A percentile compares a stretch with the other conserved stretches of the same genome.
Evolutionary conservation across 2,888 invertebrate genomes (phyloP).

Genomic region (Tethea ocularis): DNA sequence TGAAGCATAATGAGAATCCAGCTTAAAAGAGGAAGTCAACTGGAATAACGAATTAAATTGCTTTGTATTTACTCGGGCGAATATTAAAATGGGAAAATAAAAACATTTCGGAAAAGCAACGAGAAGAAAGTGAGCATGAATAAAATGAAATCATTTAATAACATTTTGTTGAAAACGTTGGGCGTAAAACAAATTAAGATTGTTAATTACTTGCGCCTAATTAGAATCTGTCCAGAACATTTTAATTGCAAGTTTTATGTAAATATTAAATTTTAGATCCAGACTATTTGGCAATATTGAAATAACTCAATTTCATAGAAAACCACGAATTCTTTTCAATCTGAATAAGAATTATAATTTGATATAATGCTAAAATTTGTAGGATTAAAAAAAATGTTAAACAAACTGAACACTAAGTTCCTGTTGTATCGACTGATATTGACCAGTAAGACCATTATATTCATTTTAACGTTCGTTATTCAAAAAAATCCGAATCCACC

Average conservation of each 20-base stretch:
- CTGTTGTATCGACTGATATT: too few species aligned
- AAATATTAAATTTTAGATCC: slow-evolving; percentile 10
- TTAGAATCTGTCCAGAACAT: slow-evolving; percentile 28
- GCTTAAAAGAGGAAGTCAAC: slow-evolving; percentile 12
- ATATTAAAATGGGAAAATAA: slow-evolving; percentile 29
- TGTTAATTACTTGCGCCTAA: slow-evolving; percentile 40
- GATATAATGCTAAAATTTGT: too few species aligned
- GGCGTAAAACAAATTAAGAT: slow-evolving; percentile 42
- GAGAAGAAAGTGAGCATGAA: slow-evolving; percentile 20
- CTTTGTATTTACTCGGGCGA: slow-evolving; percentile 20
- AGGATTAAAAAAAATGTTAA: too few species aligned
- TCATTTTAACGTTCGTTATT: too few species aligned
- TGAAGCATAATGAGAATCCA: neutral
- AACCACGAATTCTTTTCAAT: too few species aligned
- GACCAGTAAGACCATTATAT: too few species aligned
- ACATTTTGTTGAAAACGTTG: slow-evolving; percentile 31
- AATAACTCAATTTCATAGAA: too few species aligned
- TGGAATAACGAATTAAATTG: slow-evolving; percentile 22
- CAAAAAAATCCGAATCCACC: too few species aligned
- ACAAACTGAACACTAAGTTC: too few species aligned
- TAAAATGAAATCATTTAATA: slow-evolving; percentile 39
- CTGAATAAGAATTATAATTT: too few species aligned
- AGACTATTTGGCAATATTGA: too few species aligned
- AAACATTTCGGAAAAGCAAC: slow-evolving; percentile 21
- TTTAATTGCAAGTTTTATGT: slow-evolving; percentile 16